phyloP scores from a whole-genome alignment of 92 coral and sea anemone species.

The Phenganax marumi region DNA sequence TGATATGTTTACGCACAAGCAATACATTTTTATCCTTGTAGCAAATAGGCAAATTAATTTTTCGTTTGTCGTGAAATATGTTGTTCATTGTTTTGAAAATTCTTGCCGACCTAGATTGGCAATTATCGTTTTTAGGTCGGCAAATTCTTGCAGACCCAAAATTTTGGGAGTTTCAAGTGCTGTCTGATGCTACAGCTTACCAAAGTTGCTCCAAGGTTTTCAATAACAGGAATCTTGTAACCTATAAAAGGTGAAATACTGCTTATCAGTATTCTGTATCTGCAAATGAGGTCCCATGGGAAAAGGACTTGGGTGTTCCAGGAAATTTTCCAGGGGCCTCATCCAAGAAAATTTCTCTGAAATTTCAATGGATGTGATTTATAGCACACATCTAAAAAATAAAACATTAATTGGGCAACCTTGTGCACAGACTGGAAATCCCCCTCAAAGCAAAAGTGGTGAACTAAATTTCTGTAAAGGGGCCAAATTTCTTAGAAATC shows the following conservation, averaged over 20 bases:
- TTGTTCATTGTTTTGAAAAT: no score
- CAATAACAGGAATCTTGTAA: constrained; percentile 91
- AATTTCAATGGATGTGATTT: not conserved
- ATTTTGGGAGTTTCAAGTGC: not conserved
- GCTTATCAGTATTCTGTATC: no score
- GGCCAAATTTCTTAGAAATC: no score
- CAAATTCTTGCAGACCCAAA: no score
- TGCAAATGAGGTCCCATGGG: no score
- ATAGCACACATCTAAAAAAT: not conserved
- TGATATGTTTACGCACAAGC: no score
- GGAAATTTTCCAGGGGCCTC: not conserved
- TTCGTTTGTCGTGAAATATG: no score
- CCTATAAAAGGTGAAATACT: constrained; percentile 45
- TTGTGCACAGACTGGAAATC: not conserved
- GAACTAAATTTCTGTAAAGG: not conserved
- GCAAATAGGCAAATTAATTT: no score
- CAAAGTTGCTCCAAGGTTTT: constrained; percentile 96
- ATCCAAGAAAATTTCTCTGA: not conserved
- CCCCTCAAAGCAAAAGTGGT: not conserved
- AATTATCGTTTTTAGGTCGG: no score
- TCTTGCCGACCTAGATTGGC: no score
- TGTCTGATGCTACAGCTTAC: constrained; percentile 50
- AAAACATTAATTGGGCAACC: not conserved
- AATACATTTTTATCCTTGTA: no score
- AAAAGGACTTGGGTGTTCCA: no score